Evolutionary conservation across 2,888 invertebrate genomes (phyloP).

Genomic region (Euspilapteryx auroguttella): DNA sequence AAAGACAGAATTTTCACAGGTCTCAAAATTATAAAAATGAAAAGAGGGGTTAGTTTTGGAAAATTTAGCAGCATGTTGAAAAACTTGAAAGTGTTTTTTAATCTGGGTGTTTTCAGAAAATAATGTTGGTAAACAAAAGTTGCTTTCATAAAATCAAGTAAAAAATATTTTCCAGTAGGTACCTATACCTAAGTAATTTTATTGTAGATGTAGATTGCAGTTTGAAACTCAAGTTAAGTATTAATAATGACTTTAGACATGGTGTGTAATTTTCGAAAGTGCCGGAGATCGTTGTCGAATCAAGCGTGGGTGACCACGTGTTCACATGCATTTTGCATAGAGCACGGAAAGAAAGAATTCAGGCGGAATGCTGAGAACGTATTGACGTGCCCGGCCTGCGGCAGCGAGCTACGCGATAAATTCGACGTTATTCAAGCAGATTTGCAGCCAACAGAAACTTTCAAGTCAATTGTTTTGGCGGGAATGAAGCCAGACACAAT

Average conservation of each 20-base stretch:
- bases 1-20: too few species aligned
- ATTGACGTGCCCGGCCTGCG: constrained; percentile 51
- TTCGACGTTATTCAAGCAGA: constrained; percentile 57
- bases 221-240: constrained; percentile 3
- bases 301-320: constrained; percentile 58
- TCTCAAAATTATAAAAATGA: too few species aligned
- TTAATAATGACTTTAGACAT: constrained; percentile 35
- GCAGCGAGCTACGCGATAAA: constrained; percentile 45
- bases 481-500: constrained; percentile 55
- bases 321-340: constrained; percentile 57
- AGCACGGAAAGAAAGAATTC: constrained; percentile 53
- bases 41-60: too few species aligned
- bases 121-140: too few species aligned
- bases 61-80: too few species aligned
- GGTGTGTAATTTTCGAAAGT: constrained; percentile 55
- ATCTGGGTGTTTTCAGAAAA: too few species aligned
- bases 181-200: too few species aligned
- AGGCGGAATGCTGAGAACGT: constrained; percentile 41
- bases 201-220: too few species aligned
- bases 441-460: constrained; percentile 50
- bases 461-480: constrained; percentile 53
- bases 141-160: too few species aligned
- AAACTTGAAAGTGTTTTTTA: too few species aligned
- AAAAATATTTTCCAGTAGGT: too few species aligned
- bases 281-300: constrained; percentile 40